These are phyloP conservation scores for Tylochromis polylepis DNA, from an alignment of 2,113 vertebrate species.

Conservation along the genomic window DNA sequence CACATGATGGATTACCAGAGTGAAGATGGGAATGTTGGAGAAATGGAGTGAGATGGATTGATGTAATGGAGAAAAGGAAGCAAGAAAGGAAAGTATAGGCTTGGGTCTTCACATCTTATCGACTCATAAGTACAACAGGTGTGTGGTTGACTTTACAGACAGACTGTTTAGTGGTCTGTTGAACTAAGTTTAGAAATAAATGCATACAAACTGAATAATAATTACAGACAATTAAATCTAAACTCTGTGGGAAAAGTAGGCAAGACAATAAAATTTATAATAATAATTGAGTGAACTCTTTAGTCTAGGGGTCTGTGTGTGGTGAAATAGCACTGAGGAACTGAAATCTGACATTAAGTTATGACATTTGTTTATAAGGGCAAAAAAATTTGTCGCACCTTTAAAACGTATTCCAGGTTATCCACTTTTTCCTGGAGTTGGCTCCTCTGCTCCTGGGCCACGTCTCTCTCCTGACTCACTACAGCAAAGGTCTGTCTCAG, in stretches of 20 bases:
- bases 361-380: neutral
- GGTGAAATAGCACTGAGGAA: neutral
- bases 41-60: neutral
- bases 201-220: neutral
- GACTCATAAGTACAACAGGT: neutral
- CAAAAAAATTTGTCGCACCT: slow-evolving; percentile 68
- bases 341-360: neutral
- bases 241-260: neutral
- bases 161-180: neutral
- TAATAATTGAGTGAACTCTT: neutral
- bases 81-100: neutral
- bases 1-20: neutral
- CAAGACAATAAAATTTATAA: neutral
- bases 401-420: slow-evolving; percentile 88
- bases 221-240: neutral
- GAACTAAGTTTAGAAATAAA: neutral
- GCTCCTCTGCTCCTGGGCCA: slow-evolving; percentile 76
- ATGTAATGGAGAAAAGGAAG: neutral
- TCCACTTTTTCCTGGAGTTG: slow-evolving; percentile 86
- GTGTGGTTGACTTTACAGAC: neutral
- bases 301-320: neutral
- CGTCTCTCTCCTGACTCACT: slow-evolving; percentile 78
- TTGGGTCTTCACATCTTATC: neutral
- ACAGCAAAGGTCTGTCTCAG: slow-evolving; percentile 68
- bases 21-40: neutral